Evolutionary conservation across 37 sponge, comb jelly and placozoan genomes (phyloP).

Genomic region (Mnemiopsis leidyi): DNA sequence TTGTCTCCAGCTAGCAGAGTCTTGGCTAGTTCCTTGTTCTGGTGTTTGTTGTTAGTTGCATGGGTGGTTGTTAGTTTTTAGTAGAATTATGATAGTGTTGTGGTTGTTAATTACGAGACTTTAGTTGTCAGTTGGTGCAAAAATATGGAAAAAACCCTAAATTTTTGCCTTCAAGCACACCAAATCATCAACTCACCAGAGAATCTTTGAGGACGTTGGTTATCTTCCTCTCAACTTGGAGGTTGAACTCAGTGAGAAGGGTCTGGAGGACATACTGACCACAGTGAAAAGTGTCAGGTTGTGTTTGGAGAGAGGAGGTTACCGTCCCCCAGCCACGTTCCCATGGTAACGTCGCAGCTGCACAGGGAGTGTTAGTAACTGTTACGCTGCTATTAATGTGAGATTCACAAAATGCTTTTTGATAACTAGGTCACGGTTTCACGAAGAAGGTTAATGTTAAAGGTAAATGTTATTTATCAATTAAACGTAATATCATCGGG

Average conservation of each 20-base stretch:
- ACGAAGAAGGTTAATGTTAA: too few relatives aligned
- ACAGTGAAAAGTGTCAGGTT: conserved; percentile 6
- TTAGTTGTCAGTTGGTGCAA: too few relatives aligned
- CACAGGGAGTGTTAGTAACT: background rate
- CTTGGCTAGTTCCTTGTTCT: background rate
- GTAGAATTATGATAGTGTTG: too few relatives aligned
- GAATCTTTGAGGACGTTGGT: conserved; percentile 70
- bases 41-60: background rate
- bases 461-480: too few relatives aligned
- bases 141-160: too few relatives aligned
- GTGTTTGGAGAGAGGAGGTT: background rate
- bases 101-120: too few relatives aligned
- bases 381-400: too few relatives aligned
- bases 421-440: too few relatives aligned
- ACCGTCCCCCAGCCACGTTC: conserved; percentile 20
- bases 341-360: background rate
- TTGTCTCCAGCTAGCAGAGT: conserved; percentile 8
- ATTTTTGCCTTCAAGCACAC: too few relatives aligned
- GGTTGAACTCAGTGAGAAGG: conserved; percentile 89
- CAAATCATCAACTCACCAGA: conserved; percentile 72
- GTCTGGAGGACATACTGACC: conserved; percentile 93
- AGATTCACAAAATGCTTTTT: too few relatives aligned
- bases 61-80: too few relatives aligned
- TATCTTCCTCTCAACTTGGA: conserved; percentile 75
- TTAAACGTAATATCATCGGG: too few relatives aligned